A percentile compares a stretch with the other conserved stretches of the same genome.
These are phyloP conservation scores for Zosterops pallidus DNA, from an alignment of 2,113 vertebrate species.

Conservation along the genomic window DNA sequence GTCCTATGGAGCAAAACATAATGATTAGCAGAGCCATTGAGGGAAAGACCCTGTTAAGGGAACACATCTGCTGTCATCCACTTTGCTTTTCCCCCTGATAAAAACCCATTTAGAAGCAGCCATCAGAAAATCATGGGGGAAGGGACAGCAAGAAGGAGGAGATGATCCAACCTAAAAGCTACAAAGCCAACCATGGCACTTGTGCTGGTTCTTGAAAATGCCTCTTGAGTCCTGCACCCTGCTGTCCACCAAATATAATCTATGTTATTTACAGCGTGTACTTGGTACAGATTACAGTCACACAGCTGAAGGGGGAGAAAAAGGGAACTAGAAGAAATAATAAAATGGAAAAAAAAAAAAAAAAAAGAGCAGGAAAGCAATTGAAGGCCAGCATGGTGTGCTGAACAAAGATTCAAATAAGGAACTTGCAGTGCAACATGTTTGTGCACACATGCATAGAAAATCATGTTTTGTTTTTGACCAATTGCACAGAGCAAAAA, in stretches of 20 bases:
- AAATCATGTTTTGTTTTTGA: background rate
- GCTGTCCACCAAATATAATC: constrained; percentile 37
- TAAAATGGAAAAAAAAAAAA: background rate
- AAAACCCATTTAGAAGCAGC: constrained; percentile 56
- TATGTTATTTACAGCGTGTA: constrained; percentile 44
- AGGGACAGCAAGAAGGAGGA: background rate
- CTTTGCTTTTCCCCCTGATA: constrained; percentile 48
- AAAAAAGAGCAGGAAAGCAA: background rate
- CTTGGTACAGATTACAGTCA: constrained; percentile 39
- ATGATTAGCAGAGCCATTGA: constrained; percentile 55
- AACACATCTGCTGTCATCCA: constrained; percentile 45
- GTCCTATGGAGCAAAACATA: constrained; percentile 59
- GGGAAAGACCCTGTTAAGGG: constrained; percentile 55
- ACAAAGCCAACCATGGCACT: background rate
- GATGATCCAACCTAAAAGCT: constrained; percentile 23
- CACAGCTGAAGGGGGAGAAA: background rate
- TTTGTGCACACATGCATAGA: background rate
- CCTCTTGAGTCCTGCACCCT: constrained; percentile 21
- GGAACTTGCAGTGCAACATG: background rate
- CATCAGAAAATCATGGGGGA: constrained; percentile 19
- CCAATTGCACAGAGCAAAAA: background rate
- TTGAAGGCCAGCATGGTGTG: background rate
- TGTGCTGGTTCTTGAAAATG: constrained; percentile 37
- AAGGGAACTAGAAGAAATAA: background rate
- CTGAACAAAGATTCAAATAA: background rate